Evolutionary conservation across 2,888 invertebrate genomes (phyloP), one percentile per base, ranked within the genome.

Genomic region (Rugalucina vietnamica): DNA sequence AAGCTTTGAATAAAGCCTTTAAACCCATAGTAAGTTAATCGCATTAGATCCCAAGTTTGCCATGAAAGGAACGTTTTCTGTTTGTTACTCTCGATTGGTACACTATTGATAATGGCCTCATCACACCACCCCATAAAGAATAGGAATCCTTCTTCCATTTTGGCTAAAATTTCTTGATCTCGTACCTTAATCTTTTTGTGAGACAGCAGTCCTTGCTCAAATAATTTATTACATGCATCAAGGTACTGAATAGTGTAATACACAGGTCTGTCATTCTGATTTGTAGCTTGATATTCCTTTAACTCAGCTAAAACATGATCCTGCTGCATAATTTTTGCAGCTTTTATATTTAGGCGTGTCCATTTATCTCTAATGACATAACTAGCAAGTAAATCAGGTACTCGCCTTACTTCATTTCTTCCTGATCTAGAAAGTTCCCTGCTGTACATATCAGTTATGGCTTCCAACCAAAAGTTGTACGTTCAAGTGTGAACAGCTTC

Each of bases 391-490:
- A 54, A 54, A 54, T 54, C 54, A 4, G 54, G 54, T 54, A 54
- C 54, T n/a, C 54, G 54, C 21, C 21, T 18, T n/a, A 54, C n/a
- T n/a, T 54, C 54, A n/a, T n/a, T n/a, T 54, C n/a, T 54, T 54
- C n/a, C 54, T 54, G 54, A 18, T n/a, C 54, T 18, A n/a, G 54
- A 18, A 5, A n/a, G 14, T 54, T 54, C 54, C n/a, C 54, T 18
- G n/a, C n/a, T 54, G n/a, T n/a, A 54, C n/a, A 54, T 54, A 54
- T 54, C 54, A 54, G 21, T 54, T 54, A 54, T 54, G n/a, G 54
- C n/a, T n/a, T 54, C 10, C 21, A 54, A n/a, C 54, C 54, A 21
- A 54, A 54, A 5, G 14, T 54, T 18, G n/a, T n/a, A 54, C 54
- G 21, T n/a, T 14, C 54, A 54, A 8, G n/a, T 54, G 14, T n/a